These are phyloP conservation scores for Apus apus DNA, from an alignment of 2,113 vertebrate species.

Conservation along the genomic window DNA sequence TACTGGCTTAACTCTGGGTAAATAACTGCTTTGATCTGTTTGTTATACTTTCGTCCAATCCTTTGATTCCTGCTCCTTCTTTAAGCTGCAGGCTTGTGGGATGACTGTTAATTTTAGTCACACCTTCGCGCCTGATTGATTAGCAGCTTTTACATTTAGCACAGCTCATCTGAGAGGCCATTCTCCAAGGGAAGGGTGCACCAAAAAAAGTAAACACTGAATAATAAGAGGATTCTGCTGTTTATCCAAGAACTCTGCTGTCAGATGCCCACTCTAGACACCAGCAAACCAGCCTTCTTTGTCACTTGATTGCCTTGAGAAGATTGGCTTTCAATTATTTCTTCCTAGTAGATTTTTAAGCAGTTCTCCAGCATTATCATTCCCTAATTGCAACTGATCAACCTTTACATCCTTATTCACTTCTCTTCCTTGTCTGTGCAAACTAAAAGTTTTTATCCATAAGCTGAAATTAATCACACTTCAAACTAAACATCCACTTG, in stretches of 20 bases:
- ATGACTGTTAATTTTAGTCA: slow-evolving; percentile 10
- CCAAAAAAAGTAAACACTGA: background rate
- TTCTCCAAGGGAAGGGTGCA: background rate
- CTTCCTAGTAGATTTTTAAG: background rate
- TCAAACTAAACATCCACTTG: background rate
- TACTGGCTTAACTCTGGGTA: slow-evolving; percentile 6
- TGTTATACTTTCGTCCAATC: background rate
- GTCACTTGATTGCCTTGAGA: background rate
- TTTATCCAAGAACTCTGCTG: background rate
- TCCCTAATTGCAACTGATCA: background rate
- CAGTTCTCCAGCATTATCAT: background rate
- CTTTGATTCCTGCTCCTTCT: slow-evolving; percentile 5
- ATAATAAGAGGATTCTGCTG: background rate
- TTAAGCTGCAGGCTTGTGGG: slow-evolving; percentile 9
- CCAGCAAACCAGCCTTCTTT: background rate
- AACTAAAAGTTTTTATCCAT: background rate
- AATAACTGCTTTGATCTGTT: slow-evolving; percentile 52
- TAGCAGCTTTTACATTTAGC: slow-evolving; percentile 13
- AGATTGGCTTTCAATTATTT: background rate
- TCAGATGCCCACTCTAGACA: background rate
- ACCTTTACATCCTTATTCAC: background rate
- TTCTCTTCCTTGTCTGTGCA: background rate
- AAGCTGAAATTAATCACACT: background rate
- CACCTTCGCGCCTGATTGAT: background rate
- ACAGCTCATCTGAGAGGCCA: background rate